Conservation (phyloP, 2,888 invertebrate species). For the Lochmaea crataegi region DNA sequence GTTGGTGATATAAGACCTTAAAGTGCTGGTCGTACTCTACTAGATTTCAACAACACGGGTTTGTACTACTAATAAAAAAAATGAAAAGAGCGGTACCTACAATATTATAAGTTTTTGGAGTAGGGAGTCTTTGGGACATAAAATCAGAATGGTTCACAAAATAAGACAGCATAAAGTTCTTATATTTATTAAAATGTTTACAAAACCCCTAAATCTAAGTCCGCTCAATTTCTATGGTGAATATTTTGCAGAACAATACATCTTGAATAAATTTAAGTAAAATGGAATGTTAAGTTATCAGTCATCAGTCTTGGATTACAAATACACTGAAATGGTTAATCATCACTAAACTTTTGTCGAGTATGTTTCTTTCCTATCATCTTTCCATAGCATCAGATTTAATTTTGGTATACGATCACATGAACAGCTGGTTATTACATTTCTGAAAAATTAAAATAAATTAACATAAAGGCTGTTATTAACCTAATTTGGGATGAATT, state of each 20-base stretch:
- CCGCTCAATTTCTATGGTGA: not conserved
- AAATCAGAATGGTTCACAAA: too few species aligned
- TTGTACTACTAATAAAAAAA: too few species aligned
- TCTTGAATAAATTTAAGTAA: not conserved
- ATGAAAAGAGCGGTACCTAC: too few species aligned
- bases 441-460: constrained; percentile 44
- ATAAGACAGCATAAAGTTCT: not conserved
- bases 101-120: too few species aligned
- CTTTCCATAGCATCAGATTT: constrained; percentile 67
- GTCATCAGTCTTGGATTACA: not conserved
- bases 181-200: not conserved
- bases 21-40: too few species aligned
- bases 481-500: too few species aligned
- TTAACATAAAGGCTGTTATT: too few species aligned
- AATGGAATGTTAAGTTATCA: not conserved
- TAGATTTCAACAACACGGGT: too few species aligned
- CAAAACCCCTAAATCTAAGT: not conserved
- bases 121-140: too few species aligned
- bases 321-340: not conserved
- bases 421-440: constrained; percentile 58
- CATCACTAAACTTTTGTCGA: not conserved
- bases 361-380: constrained; percentile 44
- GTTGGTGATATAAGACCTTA: too few species aligned
- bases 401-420: constrained; percentile 65
- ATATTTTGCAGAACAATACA: not conserved